These are phyloP conservation scores for Borostomias antarcticus DNA, from an alignment of 2,797 vertebrate species.

Conservation along the genomic window DNA sequence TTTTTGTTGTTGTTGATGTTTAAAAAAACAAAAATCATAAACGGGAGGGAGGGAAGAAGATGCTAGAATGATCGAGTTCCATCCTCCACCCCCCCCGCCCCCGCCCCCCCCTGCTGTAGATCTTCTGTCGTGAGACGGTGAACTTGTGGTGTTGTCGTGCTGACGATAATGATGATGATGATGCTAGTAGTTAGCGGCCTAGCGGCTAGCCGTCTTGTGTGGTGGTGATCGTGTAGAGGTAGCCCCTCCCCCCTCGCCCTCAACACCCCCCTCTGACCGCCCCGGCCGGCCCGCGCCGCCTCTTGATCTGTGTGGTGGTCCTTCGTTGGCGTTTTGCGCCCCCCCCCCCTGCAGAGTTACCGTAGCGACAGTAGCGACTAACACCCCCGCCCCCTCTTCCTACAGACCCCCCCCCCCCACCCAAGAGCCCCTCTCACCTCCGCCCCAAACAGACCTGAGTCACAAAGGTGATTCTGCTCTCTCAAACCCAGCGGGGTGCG, in stretches of 20 bases:
- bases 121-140: slow-evolving; percentile 39
- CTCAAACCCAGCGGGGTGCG: background rate
- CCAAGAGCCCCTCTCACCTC: slow-evolving; percentile 15
- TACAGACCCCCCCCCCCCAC: slow-evolving; percentile 29
- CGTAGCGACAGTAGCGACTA: slow-evolving; percentile 61
- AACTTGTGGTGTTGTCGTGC: slow-evolving; percentile 47
- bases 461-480: slow-evolving; percentile 12
- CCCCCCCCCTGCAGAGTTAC: slow-evolving; percentile 76
- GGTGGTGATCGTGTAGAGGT: background rate
- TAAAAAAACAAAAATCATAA: slow-evolving; percentile 15
- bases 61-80: background rate
- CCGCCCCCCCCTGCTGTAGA: slow-evolving; percentile 16
- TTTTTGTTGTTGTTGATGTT: slow-evolving; percentile 28
- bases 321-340: slow-evolving; percentile 83
- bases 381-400: slow-evolving; percentile 66
- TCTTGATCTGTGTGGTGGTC: slow-evolving; percentile 23
- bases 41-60: slow-evolving; percentile 1
- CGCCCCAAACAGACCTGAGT: slow-evolving; percentile 40
- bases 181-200: slow-evolving; percentile 38
- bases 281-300: background rate
- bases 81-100: background rate
- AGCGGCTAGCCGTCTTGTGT: background rate
- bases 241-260: background rate
- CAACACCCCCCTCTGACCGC: slow-evolving; percentile 8
- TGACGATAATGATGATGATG: slow-evolving; percentile 35